Conservation (phyloP, 2,888 invertebrate species). For the Dicyrtomina minuta region DNA sequence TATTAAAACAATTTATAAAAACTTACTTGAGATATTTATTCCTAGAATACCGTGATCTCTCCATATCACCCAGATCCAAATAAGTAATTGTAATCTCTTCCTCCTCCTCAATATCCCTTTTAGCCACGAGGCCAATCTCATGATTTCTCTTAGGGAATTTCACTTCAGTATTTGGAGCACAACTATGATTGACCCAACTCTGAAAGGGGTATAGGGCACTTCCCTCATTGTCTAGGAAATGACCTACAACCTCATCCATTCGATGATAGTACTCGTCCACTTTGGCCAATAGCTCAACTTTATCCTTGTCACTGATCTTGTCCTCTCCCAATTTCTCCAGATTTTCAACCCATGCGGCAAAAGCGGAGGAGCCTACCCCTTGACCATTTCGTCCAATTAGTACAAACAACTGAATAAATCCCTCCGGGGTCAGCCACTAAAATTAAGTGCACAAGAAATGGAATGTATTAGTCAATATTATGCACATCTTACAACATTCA, state of each 20-base stretch:
- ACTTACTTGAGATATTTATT: slow-evolving; percentile 69
- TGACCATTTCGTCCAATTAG: slow-evolving; percentile 89
- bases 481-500: background rate
- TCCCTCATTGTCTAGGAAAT: slow-evolving; percentile 89
- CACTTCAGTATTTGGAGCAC: slow-evolving; percentile 82
- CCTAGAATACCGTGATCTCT: slow-evolving; percentile 80
- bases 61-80: slow-evolving; percentile 78
- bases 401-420: slow-evolving; percentile 71
- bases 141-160: slow-evolving; percentile 82
- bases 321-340: slow-evolving; percentile 69
- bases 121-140: slow-evolving; percentile 71
- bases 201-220: slow-evolving; percentile 84
- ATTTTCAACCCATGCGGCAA: slow-evolving; percentile 82
- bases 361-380: slow-evolving; percentile 87
- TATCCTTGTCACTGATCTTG: slow-evolving; percentile 69
- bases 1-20: background rate
- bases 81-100: slow-evolving; percentile 91
- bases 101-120: slow-evolving; percentile 70
- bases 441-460: slow-evolving; percentile 56
- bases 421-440: slow-evolving; percentile 76
- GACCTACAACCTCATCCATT: slow-evolving; percentile 71
- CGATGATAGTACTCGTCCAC: slow-evolving; percentile 81
- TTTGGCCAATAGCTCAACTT: slow-evolving; percentile 68
- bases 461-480: slow-evolving; percentile 33
- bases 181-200: slow-evolving; percentile 89